Conservation (phyloP, 2,888 invertebrate species). For the Baccha elongata region DNA sequence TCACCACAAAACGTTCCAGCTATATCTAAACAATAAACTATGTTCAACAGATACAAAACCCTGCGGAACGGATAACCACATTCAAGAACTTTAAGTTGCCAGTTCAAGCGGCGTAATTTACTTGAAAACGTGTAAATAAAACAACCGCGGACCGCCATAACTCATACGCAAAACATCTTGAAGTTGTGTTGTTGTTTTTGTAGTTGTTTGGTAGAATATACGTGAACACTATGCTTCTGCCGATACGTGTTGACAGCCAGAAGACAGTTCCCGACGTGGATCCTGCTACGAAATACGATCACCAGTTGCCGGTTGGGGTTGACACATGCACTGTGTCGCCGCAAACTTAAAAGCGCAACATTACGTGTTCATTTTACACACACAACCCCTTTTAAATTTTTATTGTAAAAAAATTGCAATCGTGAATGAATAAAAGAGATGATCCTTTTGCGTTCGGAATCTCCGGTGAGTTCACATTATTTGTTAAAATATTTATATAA, state of each 20-base stretch:
- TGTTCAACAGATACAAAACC: conserved; percentile 26
- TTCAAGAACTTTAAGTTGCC: conserved; percentile 42
- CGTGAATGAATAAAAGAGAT: conserved; percentile 41
- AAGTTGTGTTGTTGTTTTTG: conserved; percentile 35
- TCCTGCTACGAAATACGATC: conserved; percentile 71
- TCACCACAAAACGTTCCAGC: conserved; percentile 44
- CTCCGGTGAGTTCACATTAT: too few relatives aligned
- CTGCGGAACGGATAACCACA: conserved; percentile 46
- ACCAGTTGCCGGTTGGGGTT: conserved; percentile 49
- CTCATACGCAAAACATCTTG: conserved; percentile 70
- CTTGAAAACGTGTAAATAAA: conserved; percentile 72
- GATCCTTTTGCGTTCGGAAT: conserved; percentile 41
- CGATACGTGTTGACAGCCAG: conserved; percentile 71
- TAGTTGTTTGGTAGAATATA: conserved; percentile 27
- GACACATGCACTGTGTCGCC: conserved; percentile 65
- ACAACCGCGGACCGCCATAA: conserved; percentile 62
- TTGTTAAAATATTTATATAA: too few relatives aligned
- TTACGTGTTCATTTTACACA: conserved; percentile 36
- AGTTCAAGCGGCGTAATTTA: conserved; percentile 61
- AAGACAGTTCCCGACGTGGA: conserved; percentile 68
- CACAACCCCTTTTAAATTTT: conserved; percentile 29
- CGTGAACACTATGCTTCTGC: conserved; percentile 63
- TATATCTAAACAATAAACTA: conserved; percentile 14
- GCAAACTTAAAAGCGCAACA: conserved; percentile 62
- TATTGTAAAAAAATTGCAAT: conserved; percentile 1